phyloP scores from a whole-genome alignment of 92 coral and sea anemone genomes.

The Siderastrea radians region DNA sequence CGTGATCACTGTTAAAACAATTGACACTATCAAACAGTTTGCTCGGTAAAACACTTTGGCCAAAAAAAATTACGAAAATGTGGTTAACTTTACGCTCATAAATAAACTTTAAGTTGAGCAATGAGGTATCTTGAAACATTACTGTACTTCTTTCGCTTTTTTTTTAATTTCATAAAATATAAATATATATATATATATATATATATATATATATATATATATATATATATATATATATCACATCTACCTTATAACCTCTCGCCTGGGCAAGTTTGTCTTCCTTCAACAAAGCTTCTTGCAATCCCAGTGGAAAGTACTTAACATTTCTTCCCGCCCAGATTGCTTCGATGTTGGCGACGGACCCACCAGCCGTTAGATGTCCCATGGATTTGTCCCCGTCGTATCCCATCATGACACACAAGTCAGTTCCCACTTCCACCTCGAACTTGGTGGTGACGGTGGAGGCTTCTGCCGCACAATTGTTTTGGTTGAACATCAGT shows the following conservation, averaged over 20 bases:
- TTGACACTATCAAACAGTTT: too few species aligned
- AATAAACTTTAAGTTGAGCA: too few species aligned
- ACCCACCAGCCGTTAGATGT: conserved; percentile 84
- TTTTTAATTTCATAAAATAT: too few species aligned
- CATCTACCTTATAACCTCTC: neutral
- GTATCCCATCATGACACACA: conserved; percentile 91
- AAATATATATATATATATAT: too few species aligned
- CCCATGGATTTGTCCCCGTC: conserved; percentile 75
- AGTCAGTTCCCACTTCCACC: conserved; percentile 80
- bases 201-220: too few species aligned
- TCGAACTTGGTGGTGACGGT: conserved; percentile 84
- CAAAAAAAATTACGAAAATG: too few species aligned
- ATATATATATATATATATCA: too few species aligned
- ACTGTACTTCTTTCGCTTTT: too few species aligned
- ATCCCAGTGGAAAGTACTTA: conserved; percentile 86
- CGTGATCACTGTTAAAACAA: too few species aligned
- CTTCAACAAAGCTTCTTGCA: conserved; percentile 79
- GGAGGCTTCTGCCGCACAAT: conserved; percentile 85
- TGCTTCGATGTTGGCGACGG: conserved; percentile 95
- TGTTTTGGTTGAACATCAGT: conserved; percentile 89
- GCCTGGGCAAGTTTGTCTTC: conserved; percentile 71
- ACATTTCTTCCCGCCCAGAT: conserved; percentile 92
- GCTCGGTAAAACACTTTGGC: too few species aligned
- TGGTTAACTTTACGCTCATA: too few species aligned
- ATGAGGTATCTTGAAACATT: too few species aligned